A percentile compares a stretch with the other conserved stretches of the same genome.
Evolutionary conservation across 37 sponge, comb jelly and placozoan species (phyloP).

Genomic region (Chondrosia reniformis): DNA sequence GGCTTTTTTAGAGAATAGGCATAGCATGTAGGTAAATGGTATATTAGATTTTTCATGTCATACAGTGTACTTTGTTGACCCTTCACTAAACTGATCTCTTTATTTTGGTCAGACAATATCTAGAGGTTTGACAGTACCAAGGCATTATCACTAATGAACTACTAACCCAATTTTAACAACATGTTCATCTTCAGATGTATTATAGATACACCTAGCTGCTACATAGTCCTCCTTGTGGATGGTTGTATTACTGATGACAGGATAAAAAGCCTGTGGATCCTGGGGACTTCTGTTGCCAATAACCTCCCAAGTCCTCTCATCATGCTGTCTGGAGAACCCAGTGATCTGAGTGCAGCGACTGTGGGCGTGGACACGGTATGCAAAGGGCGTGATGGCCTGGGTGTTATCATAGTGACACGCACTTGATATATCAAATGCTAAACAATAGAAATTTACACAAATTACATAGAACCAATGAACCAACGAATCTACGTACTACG

Average conservation of each 20-base stretch:
- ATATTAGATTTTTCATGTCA: too few relatives aligned
- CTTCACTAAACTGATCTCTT: background rate
- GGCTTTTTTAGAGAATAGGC: too few relatives aligned
- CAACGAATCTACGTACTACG: background rate
- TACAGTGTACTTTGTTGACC: background rate
- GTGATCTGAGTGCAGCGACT: constrained; percentile 52
- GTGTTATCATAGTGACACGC: background rate
- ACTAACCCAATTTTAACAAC: constrained; percentile 56
- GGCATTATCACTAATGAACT: too few relatives aligned
- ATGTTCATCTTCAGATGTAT: constrained; percentile 11
- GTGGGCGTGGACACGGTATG: constrained; percentile 90
- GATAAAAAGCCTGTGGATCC: constrained; percentile 67
- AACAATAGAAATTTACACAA: constrained; percentile 40
- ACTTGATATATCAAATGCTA: constrained; percentile 16
- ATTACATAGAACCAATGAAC: background rate
- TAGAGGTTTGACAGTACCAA: background rate
- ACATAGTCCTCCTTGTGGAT: background rate
- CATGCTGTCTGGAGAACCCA: constrained; percentile 45
- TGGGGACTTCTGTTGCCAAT: constrained; percentile 78
- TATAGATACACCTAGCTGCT: constrained; percentile 54
- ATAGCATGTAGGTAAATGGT: too few relatives aligned
- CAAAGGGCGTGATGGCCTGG: constrained; percentile 73
- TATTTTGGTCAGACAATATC: background rate
- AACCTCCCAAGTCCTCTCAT: constrained; percentile 33
- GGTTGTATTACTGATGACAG: background rate